Base-by-base conservation (phyloP, 2,888 invertebrate species). In the Chloromyia formosa region DNA sequence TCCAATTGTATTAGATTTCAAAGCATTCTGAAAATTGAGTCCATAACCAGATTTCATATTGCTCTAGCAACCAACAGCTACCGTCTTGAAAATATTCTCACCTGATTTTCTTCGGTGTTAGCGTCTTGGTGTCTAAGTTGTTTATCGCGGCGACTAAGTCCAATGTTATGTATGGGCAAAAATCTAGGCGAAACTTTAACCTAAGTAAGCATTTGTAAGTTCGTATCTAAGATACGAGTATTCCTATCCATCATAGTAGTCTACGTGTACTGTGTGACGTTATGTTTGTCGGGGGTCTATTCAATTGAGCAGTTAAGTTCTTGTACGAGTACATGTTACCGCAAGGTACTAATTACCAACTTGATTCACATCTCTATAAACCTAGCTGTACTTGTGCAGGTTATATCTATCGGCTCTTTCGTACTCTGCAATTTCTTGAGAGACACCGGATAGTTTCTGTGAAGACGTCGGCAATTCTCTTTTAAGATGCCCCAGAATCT, bases 1-100 rank as follows among this genome's bases (percentile, higher is more conserved):
- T 49, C 49, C 42, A 49, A 66, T 35, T 18, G 66, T 66, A 66
- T 66, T 49, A 66, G 66, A 66, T 66, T 66, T 66, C 66, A 66
- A 22, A 49, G 20, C 45, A 5, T 49, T 20, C 27, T n/a, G 66
- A 66, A 66, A 66, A 66, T 66, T 49, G 66, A 66, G 66, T 66
- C 66, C n/a, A 45, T 22, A 66, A 66, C 45, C 49, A 66, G 66
- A 66, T 66, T 66, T 66, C 49, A 66, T 49, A 66, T 18, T 66
- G 66, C n/a, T n/a, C n/a, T n/a, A n/a, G n/a, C 27, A 35, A 7
- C 27, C 7, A 35, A 4, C 27, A 35, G 27, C 66, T 66, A 66
- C 66, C 49, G 66, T 45, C 22, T 49, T 62, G 62, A 62, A 62
- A 62, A 62, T 35, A 35, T 62, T 66, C 66, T 49, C 66, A 66